Evolutionary conservation across 2,888 invertebrate species (phyloP), one percentile per base, ranked within the genome.

Genomic region (Drosophila helvetica): DNA sequence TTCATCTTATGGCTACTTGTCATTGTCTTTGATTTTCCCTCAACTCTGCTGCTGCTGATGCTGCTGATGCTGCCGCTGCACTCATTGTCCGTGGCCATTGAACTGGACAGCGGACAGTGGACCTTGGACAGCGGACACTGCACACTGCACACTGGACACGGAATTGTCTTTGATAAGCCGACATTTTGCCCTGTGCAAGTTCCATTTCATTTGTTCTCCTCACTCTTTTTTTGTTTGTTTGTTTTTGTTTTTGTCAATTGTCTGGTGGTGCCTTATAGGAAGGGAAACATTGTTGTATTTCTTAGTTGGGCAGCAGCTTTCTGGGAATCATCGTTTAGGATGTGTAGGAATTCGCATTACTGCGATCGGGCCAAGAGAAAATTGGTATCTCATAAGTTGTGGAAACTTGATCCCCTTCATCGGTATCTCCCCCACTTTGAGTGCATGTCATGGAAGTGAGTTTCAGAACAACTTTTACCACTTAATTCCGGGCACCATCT

Each of bases 11-110:
- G 88, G 88, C 88, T 84, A 88, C 83, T 86, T 84, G 83, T 84
- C 83, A 88, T 84, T 84, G 83, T 84, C 83, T 88, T 88, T 86
- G 83, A 84, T 84, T 84, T 83, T 84, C 74, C 83, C 85, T 84
- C 85, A 84, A 75, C 64, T 80, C 70, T 61, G 63, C 43, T 46
- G 1, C 15, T 5, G 33, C 33, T 15, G 33, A 10, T 33, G 12
- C 33, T 4, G 22, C 38, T n/a, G n/a, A n/a, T n/a, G 33, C 38
- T 38, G 15, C 33, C n/a, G 55, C 25, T 55, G 47, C 27, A 33
- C 25, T 63, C 61, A 56, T 52, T 63, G 59, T 83, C 86, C 84
- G 74, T 78, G 88, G 75, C 27, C 84, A 75, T 70, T 77, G 66
- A 70, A 86, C 71, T 86, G 88, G 88, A 78, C 78, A 33, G 1